phyloP scores from a whole-genome alignment of 2,888 invertebrate species.

The Buathra laborator region DNA sequence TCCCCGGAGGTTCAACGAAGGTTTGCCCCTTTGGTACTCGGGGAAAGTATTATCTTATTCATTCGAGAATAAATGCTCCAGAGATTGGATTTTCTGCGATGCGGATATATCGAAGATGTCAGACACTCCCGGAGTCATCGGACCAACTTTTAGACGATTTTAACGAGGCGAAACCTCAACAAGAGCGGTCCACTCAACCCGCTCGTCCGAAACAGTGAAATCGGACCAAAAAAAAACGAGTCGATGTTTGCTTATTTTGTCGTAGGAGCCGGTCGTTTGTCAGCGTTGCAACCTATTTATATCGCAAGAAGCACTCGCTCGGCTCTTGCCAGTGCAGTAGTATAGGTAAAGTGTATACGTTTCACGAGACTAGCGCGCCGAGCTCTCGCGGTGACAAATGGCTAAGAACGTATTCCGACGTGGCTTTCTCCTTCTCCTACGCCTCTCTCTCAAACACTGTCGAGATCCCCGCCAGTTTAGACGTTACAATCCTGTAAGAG shows the following conservation, averaged over 20 bases:
- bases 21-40: neutral
- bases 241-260: conserved; percentile 72
- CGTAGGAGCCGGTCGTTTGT: conserved; percentile 72
- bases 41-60: neutral
- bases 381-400: conserved; percentile 71
- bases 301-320: conserved; percentile 59
- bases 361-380: conserved; percentile 49
- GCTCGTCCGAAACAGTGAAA: conserved; percentile 34
- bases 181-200: neutral
- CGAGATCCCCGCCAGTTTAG: conserved; percentile 59
- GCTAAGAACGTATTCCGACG: conserved; percentile 70
- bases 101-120: neutral
- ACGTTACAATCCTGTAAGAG: conserved; percentile 66
- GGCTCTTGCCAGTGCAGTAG: conserved; percentile 51
- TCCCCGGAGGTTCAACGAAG: conserved; percentile 30
- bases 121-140: neutral
- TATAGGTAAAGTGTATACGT: conserved; percentile 35
- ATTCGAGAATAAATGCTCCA: too few relatives aligned
- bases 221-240: conserved; percentile 31
- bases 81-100: conserved; percentile 20
- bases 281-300: conserved; percentile 72
- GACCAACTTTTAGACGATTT: neutral
- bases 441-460: conserved; percentile 13
- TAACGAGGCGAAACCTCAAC: conserved; percentile 8
- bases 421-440: conserved; percentile 17